Conservation (phyloP, 2,797 vertebrate genomes). For the Notamacropus eugenii region DNA sequence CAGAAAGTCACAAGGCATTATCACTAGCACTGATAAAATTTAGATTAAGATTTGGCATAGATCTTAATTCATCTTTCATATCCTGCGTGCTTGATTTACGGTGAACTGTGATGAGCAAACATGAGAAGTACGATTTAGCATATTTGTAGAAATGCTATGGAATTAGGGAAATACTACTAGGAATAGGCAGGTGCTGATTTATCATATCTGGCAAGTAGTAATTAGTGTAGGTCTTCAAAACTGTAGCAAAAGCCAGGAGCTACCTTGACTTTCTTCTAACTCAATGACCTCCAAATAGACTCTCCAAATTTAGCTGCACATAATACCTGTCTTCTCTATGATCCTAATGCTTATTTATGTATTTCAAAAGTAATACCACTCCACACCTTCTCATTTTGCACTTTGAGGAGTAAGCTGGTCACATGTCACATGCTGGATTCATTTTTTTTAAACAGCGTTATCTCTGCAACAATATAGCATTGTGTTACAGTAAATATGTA, state of each 20-base stretch:
- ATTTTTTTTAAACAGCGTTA: slow-evolving; percentile 77
- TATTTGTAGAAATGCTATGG: slow-evolving; percentile 22
- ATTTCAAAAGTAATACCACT: slow-evolving; percentile 78
- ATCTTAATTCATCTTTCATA: slow-evolving; percentile 63
- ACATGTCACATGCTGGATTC: slow-evolving; percentile 79
- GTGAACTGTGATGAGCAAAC: slow-evolving; percentile 25
- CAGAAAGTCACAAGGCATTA: slow-evolving; percentile 35
- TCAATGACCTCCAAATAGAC: slow-evolving; percentile 72
- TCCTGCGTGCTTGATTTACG: slow-evolving; percentile 42
- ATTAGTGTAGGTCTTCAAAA: slow-evolving; percentile 48
- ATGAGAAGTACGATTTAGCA: slow-evolving; percentile 48
- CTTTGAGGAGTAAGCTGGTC: slow-evolving; percentile 81
- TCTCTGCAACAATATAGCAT: slow-evolving; percentile 84
- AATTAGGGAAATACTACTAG: slow-evolving; percentile 37
- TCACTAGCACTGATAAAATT: slow-evolving; percentile 12
- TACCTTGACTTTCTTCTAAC: slow-evolving; percentile 71
- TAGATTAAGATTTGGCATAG: slow-evolving; percentile 52
- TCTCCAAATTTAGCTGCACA: slow-evolving; percentile 55
- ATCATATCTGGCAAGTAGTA: slow-evolving; percentile 53
- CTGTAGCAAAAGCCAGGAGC: slow-evolving; percentile 39
- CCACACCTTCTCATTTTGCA: slow-evolving; percentile 83
- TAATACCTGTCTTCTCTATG: slow-evolving; percentile 76
- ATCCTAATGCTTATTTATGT: slow-evolving; percentile 81
- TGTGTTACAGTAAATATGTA: slow-evolving; percentile 85
- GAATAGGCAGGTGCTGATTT: slow-evolving; percentile 2